Conservation (phyloP, 2,113 vertebrate genomes). For the Fregata magnificens region DNA sequence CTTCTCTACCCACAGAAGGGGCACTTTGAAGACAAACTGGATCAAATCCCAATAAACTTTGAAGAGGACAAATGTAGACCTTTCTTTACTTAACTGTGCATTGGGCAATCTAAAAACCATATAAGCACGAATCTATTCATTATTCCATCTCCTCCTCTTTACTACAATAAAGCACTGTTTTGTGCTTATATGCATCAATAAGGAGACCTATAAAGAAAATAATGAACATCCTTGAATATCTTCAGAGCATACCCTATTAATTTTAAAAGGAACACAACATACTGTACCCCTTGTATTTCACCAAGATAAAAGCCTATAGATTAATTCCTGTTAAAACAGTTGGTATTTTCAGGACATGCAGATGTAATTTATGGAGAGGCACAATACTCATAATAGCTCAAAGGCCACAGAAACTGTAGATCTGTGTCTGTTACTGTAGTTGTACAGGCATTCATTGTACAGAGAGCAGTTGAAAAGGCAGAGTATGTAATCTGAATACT, state of each 20-base stretch:
- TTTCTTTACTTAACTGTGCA: not conserved
- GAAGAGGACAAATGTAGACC: constrained; percentile 13
- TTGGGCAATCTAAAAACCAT: constrained; percentile 5
- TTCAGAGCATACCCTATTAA: constrained; percentile 25
- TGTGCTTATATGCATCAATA: constrained; percentile 48
- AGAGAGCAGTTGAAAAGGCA: constrained; percentile 68
- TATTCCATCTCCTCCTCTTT: not conserved
- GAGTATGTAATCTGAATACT: constrained; percentile 73
- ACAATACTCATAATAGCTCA: constrained; percentile 61
- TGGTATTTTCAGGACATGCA: constrained; percentile 63
- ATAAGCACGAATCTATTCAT: constrained; percentile 4
- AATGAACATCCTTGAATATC: constrained; percentile 49
- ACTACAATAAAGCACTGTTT: constrained; percentile 36
- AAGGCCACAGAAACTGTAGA: constrained; percentile 67
- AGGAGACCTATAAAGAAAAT: constrained; percentile 64
- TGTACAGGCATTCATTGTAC: constrained; percentile 71
- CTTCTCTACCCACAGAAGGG: not conserved
- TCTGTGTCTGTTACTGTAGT: constrained; percentile 77
- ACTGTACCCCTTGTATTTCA: constrained; percentile 43
- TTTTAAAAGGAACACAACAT: constrained; percentile 34
- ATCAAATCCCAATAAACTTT: constrained; percentile 24
- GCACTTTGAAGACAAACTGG: constrained; percentile 28
- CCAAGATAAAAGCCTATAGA: constrained; percentile 37
- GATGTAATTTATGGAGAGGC: constrained; percentile 61
- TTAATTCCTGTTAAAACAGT: constrained; percentile 71